phyloP scores from a whole-genome alignment of 2,888 invertebrate genomes.

The Scrobipalpa costella region DNA sequence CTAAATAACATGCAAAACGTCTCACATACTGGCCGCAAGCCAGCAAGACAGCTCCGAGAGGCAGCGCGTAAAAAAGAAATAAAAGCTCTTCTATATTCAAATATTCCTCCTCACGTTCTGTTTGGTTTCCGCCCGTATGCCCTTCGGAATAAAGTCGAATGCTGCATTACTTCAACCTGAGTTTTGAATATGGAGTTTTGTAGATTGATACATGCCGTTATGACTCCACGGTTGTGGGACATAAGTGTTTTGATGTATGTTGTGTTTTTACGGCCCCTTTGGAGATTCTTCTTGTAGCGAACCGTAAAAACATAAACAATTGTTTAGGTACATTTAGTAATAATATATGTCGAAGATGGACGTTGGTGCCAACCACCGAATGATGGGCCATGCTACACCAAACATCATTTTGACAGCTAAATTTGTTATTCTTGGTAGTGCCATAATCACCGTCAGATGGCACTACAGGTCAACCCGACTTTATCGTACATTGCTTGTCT shows the following conservation, averaged over 20 bases:
- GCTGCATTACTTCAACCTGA: background rate
- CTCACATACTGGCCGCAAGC: constrained; percentile 37
- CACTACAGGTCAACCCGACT: no score
- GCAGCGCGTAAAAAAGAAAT: constrained; percentile 31
- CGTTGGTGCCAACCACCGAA: no score
- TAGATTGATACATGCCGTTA: constrained; percentile 26
- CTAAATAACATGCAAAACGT: constrained; percentile 37
- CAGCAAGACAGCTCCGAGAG: constrained; percentile 33
- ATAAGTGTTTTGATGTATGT: constrained; percentile 25
- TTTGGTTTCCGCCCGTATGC: background rate
- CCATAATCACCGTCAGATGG: no score
- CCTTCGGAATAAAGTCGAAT: background rate
- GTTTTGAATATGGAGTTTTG: constrained; percentile 12
- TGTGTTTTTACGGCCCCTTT: constrained; percentile 10
- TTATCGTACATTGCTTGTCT: no score
- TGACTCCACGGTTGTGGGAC: constrained; percentile 19
- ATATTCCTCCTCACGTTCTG: constrained; percentile 24
- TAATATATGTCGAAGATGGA: background rate
- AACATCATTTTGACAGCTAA: no score
- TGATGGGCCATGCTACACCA: no score
- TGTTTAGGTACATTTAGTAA: background rate
- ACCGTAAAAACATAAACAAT: constrained; percentile 1
- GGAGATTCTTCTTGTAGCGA: background rate
- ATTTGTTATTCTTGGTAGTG: no score
- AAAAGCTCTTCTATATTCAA: constrained; percentile 36